A percentile compares a stretch with the other conserved stretches of the same genome.
These are phyloP conservation scores for Sarcophilus harrisii DNA, from an alignment of 2,797 vertebrate genomes.

Conservation along the genomic window DNA sequence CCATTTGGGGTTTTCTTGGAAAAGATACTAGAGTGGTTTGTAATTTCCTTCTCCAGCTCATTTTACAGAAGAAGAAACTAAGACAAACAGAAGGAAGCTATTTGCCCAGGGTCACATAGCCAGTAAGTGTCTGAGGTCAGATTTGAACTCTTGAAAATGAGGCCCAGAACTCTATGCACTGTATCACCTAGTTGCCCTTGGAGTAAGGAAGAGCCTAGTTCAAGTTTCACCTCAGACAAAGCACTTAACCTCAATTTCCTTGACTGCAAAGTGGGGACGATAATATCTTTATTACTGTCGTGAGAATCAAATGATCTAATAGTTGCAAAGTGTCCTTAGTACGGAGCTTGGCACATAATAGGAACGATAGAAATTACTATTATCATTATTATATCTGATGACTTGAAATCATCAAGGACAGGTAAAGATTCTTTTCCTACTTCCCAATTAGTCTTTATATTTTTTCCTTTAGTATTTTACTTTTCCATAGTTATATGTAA, in stretches of 20 bases:
- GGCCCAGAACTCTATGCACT: neutral
- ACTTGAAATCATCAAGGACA: neutral
- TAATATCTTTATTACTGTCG: neutral
- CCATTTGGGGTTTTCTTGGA: neutral
- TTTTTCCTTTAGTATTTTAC: too few species aligned
- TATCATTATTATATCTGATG: neutral
- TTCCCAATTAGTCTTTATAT: neutral
- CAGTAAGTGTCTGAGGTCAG: neutral
- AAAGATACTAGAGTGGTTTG: neutral
- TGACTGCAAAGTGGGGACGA: neutral
- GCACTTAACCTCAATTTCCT: neutral
- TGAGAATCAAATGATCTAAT: neutral
- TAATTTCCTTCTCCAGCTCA: neutral
- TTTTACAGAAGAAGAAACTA: neutral
- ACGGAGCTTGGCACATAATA: neutral
- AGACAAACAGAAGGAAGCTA: neutral
- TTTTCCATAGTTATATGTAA: too few species aligned
- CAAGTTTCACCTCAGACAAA: neutral
- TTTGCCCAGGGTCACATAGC: neutral
- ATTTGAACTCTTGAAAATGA: neutral
- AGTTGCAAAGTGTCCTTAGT: neutral
- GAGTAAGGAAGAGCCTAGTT: neutral
- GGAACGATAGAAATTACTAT: neutral
- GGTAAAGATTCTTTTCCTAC: neutral
- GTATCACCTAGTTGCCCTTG: neutral